phyloP scores from a whole-genome alignment of 2,797 vertebrate species.

The Enteromius viviparus region DNA sequence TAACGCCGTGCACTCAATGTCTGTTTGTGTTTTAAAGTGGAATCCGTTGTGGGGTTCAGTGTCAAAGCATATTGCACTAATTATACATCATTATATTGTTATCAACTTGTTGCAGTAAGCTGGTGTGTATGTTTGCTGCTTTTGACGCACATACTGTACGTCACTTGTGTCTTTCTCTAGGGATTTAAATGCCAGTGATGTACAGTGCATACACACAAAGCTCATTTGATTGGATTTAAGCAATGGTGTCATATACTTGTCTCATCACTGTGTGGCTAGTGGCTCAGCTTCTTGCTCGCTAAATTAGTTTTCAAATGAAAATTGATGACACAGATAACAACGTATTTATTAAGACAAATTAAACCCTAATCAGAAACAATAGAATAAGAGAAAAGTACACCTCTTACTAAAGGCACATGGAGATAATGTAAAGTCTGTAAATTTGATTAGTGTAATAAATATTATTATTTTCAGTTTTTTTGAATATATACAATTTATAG shows the following conservation, averaged over 20 bases:
- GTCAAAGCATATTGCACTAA: conserved; percentile 39
- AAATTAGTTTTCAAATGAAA: conserved; percentile 28
- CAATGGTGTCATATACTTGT: conserved; percentile 25
- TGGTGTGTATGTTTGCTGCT: background rate
- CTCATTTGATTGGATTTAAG: conserved; percentile 12
- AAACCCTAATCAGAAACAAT: background rate
- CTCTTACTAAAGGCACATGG: background rate
- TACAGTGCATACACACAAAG: conserved; percentile 8
- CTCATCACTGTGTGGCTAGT: conserved; percentile 32
- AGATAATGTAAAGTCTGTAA: background rate
- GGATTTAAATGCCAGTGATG: conserved; percentile 29
- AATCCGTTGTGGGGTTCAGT: conserved; percentile 18
- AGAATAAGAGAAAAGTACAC: background rate
- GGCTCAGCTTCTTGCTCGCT: conserved; percentile 3
- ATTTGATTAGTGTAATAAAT: background rate
- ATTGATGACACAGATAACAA: background rate
- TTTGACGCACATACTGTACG: background rate
- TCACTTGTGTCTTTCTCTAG: background rate
- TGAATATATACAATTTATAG: background rate
- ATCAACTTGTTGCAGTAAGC: conserved; percentile 21
- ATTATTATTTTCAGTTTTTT: background rate
- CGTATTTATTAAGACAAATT: background rate
- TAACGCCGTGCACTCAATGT: background rate
- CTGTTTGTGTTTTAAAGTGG: conserved; percentile 20
- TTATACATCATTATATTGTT: conserved; percentile 44